Conservation (phyloP, 1,140 invertebrate species). For the Cherax quadricarinatus region DNA sequence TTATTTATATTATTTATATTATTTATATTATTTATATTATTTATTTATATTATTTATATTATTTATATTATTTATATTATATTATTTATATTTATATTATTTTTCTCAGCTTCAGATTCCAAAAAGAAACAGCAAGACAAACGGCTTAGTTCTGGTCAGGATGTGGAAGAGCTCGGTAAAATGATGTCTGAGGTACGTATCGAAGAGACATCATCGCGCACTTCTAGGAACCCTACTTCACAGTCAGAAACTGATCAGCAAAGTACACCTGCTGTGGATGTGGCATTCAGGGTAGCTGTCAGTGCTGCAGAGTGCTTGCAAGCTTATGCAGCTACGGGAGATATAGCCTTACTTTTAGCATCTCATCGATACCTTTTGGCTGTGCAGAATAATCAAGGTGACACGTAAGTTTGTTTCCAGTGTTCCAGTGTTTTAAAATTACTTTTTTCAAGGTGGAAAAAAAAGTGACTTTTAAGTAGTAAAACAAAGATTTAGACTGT, state of each 20-base stretch:
- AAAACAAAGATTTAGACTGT: too few species aligned
- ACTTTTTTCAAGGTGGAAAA: not conserved
- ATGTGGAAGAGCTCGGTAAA: slow-evolving; percentile 45
- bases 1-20: too few species aligned
- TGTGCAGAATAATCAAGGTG: slow-evolving; percentile 73
- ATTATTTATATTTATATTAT: not conserved
- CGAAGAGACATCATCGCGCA: not conserved
- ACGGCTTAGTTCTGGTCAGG: slow-evolving; percentile 5
- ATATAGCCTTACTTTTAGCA: slow-evolving; percentile 69
- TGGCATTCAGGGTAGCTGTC: slow-evolving; percentile 71
- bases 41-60: too few species aligned
- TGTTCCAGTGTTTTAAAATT: not conserved
- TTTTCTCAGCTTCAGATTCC: slow-evolving; percentile 19
- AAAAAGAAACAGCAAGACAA: slow-evolving; percentile 48
- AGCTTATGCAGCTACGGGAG: slow-evolving; percentile 72
- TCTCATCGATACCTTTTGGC: slow-evolving; percentile 71
- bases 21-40: not conserved
- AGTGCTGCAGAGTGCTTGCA: slow-evolving; percentile 73
- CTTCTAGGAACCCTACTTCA: not conserved
- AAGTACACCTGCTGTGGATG: slow-evolving; percentile 50
- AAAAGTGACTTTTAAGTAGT: too few species aligned
- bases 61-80: too few species aligned
- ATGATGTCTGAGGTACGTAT: slow-evolving; percentile 46
- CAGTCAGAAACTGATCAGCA: not conserved
- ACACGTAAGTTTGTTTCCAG: slow-evolving; percentile 70